phyloP scores from a whole-genome alignment of 2,888 invertebrate genomes.

The Tryphoninae sp. region DNA sequence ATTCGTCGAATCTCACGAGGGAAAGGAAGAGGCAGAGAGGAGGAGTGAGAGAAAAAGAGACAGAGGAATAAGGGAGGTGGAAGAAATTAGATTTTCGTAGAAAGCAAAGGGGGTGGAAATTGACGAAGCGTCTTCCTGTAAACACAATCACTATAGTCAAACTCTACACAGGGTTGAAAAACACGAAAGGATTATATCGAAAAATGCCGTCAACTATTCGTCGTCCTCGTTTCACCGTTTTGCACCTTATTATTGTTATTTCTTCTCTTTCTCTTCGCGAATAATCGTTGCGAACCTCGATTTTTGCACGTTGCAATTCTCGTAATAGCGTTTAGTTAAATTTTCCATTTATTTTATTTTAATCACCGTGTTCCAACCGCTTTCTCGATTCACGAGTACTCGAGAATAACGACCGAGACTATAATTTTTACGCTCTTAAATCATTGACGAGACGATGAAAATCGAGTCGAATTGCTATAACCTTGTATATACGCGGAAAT shows the following conservation, averaged over 20 bases:
- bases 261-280: background rate
- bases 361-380: too few species aligned
- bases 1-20: constrained; percentile 34
- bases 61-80: background rate
- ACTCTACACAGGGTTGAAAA: background rate
- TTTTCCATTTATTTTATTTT: too few species aligned
- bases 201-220: background rate
- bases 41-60: too few species aligned
- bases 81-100: constrained; percentile 47
- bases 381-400: too few species aligned
- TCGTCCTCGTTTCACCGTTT: background rate
- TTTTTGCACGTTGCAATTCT: too few species aligned
- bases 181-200: constrained; percentile 10
- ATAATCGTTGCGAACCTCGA: background rate
- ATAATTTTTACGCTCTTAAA: constrained; percentile 41
- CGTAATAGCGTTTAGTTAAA: too few species aligned
- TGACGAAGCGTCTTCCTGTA: constrained; percentile 3
- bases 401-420: constrained; percentile 5
- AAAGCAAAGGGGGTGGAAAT: constrained; percentile 16
- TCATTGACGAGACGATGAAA: constrained; percentile 37
- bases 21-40: background rate
- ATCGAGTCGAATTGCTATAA: constrained; percentile 20
- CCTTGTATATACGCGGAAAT: constrained; percentile 5
- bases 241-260: background rate
- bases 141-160: background rate